Conservation (phyloP, 2,797 vertebrate genomes). For the Aplochiton taeniatus region DNA sequence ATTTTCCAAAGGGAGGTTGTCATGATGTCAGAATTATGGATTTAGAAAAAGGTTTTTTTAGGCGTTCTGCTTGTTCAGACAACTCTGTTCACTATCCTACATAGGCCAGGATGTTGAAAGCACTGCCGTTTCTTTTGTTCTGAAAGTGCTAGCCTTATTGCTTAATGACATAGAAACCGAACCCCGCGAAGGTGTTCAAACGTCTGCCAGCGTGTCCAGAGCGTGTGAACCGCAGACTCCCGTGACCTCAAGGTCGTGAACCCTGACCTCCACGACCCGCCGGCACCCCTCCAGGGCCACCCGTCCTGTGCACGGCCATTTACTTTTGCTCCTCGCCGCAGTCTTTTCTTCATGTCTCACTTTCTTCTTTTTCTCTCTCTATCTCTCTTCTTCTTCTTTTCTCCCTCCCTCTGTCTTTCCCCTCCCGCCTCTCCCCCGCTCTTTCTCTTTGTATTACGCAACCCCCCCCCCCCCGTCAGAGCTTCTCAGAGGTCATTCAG, state of each 20-base stretch:
- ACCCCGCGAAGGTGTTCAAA: not conserved
- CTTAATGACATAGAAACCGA: not conserved
- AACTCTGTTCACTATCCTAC: too few relatives aligned
- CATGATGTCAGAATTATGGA: not conserved
- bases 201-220: conserved; percentile 32
- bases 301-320: conserved; percentile 14
- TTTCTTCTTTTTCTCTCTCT: not conserved
- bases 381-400: not conserved
- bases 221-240: conserved; percentile 58
- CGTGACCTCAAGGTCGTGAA: conserved; percentile 31
- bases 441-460: conserved; percentile 1
- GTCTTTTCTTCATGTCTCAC: conserved; percentile 7
- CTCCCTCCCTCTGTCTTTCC: not conserved
- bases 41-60: too few relatives aligned
- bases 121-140: not conserved
- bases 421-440: not conserved
- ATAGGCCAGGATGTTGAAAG: too few relatives aligned
- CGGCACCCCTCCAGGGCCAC: conserved; percentile 22
- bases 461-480: not conserved
- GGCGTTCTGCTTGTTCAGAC: conserved; percentile 11
- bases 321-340: not conserved
- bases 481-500: conserved; percentile 48
- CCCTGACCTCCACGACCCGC: conserved; percentile 38
- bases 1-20: not conserved
- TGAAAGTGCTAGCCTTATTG: conserved; percentile 1